A percentile compares a stretch with the other conserved stretches of the same genome.
Conservation (phyloP, 1,140 invertebrate species). For the Holotrichia oblita region DNA sequence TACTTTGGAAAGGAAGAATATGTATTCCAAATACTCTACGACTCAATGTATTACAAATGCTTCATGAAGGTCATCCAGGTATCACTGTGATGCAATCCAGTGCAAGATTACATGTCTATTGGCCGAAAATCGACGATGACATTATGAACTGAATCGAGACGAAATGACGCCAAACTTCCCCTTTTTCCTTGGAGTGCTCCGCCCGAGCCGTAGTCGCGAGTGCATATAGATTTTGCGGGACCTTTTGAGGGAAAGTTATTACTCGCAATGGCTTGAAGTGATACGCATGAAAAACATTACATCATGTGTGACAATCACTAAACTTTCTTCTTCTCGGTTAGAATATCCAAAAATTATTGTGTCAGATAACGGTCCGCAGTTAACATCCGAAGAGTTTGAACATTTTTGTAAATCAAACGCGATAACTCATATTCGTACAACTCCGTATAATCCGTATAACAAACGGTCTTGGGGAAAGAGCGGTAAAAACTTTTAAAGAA, state of each 20-base stretch:
- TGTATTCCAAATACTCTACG: no score
- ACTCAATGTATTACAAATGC: no score
- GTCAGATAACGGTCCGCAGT: not conserved
- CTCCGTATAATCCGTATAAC: not conserved
- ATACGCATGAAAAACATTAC: not conserved
- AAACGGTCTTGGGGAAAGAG: not conserved
- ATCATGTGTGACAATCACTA: not conserved
- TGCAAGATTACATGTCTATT: no score
- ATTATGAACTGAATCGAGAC: no score
- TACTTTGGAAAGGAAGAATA: no score
- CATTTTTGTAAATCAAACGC: not conserved
- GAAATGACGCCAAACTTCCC: no score
- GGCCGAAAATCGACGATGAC: no score
- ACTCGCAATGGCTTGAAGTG: not conserved
- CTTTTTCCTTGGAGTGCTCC: not conserved
- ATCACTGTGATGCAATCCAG: no score
- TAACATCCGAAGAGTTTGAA: not conserved
- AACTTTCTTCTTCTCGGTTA: not conserved
- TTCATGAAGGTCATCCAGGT: no score
- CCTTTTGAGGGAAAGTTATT: no score
- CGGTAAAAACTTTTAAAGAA: not conserved
- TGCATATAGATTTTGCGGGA: no score
- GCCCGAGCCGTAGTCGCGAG: not conserved
- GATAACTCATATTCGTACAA: not conserved
- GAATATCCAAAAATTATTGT: not conserved